Percentiles rank a stretch among this genome's conserved stretches.
Conservation (phyloP, 2,797 vertebrate species). For the Melanotaenia pygmaea region DNA sequence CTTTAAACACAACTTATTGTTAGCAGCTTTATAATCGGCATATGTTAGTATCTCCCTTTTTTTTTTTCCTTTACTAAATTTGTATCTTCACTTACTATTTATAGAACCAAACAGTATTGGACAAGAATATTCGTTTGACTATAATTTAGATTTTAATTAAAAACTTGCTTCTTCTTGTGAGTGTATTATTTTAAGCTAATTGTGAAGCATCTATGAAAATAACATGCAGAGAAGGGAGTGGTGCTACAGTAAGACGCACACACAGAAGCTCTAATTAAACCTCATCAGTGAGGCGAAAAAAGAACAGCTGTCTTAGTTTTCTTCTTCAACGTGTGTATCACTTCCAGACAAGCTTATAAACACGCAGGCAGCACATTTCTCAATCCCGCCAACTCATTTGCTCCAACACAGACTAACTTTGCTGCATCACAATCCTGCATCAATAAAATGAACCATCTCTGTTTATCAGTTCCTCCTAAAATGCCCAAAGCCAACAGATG, state of each 20-base stretch:
- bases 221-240: constrained; percentile 47
- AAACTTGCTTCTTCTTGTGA: constrained; percentile 29
- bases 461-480: constrained; percentile 46
- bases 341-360: constrained; percentile 40
- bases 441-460: constrained; percentile 53
- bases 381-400: background rate
- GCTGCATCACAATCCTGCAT: constrained; percentile 43
- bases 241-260: constrained; percentile 22
- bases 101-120: constrained; percentile 9
- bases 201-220: constrained; percentile 56
- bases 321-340: constrained; percentile 52
- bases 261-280: constrained; percentile 70
- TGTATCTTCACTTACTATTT: background rate
- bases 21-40: background rate
- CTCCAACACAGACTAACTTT: constrained; percentile 44
- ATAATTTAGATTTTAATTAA: constrained; percentile 22
- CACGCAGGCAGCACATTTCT: constrained; percentile 38
- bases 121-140: background rate
- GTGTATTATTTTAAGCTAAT: constrained; percentile 59
- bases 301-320: constrained; percentile 74
- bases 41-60: background rate
- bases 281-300: constrained; percentile 73
- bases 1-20: background rate
- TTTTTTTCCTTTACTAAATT: background rate
- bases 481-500: constrained; percentile 71